A percentile compares a stretch with the other conserved stretches of the same genome.
Evolutionary conservation across 2,888 invertebrate genomes (phyloP).

Genomic region (Drosophila greeni): DNA sequence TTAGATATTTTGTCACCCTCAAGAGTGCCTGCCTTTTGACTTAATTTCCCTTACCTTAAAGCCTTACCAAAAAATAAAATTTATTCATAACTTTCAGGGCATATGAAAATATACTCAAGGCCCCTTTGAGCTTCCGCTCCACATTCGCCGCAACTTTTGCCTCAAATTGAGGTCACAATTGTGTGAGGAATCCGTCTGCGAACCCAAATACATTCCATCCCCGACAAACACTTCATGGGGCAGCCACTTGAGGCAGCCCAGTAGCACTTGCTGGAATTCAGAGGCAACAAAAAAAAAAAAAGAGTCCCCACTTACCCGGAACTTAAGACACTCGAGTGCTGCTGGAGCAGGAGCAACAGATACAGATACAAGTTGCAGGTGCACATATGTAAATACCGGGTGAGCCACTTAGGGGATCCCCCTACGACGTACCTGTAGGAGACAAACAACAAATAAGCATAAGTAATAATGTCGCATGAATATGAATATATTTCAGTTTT

Average conservation of each 20-base stretch:
- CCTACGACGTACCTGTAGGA: conserved; percentile 57
- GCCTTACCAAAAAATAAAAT: conserved; percentile 12
- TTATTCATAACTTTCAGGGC: conserved; percentile 27
- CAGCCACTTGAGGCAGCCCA: conserved; percentile 62
- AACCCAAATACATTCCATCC: conserved; percentile 55
- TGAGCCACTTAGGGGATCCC: conserved; percentile 43
- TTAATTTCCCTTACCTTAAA: conserved; percentile 2
- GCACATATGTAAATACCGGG: conserved; percentile 42
- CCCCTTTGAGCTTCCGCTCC: conserved; percentile 53
- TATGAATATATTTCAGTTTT: conserved; percentile 49
- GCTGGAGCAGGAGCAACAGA: conserved; percentile 37
- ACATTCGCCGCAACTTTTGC: conserved; percentile 39
- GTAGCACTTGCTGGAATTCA: conserved; percentile 67
- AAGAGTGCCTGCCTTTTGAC: conserved; percentile 3
- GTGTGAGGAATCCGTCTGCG: conserved; percentile 32
- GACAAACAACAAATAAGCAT: conserved; percentile 56
- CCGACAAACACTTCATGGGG: conserved; percentile 47
- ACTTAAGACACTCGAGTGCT: conserved; percentile 68
- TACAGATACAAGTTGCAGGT: conserved; percentile 24
- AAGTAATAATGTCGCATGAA: conserved; percentile 65
- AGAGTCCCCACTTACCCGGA: conserved; percentile 61
- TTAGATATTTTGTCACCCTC: background rate
- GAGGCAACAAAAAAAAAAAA: conserved; percentile 50
- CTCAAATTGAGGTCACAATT: conserved; percentile 56
- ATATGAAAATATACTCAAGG: conserved; percentile 24